These are phyloP conservation scores for Phlogophora meticulosa DNA, from an alignment of 2,888 invertebrate species.

Conservation along the genomic window DNA sequence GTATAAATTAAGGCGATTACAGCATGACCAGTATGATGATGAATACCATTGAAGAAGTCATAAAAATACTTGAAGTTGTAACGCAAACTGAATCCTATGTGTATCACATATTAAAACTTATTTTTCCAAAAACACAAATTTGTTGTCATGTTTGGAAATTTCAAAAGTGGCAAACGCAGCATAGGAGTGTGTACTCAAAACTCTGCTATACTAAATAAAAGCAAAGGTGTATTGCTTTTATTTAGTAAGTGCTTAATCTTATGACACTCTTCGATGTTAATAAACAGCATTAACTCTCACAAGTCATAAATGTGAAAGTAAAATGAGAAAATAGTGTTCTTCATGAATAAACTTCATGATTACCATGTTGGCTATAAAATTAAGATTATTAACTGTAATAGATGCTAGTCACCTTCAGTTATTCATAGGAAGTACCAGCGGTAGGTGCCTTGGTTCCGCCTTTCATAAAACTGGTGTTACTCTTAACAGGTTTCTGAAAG, in stretches of 20 bases:
- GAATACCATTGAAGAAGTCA: no score
- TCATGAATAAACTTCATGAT: constrained; percentile 23
- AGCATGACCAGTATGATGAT: no score
- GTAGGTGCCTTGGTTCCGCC: background rate
- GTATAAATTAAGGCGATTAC: no score
- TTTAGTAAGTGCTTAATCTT: background rate
- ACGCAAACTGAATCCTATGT: no score
- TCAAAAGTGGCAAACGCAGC: no score
- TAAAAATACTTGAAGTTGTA: no score
- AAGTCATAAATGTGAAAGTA: constrained; percentile 31
- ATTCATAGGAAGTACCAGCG: constrained; percentile 34
- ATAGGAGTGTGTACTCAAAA: no score
- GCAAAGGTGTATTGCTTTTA: no score
- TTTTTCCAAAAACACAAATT: no score
- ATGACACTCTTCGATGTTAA: background rate
- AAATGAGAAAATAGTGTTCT: constrained; percentile 34
- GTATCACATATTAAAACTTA: no score
- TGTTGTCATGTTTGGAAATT: no score
- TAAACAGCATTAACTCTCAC: constrained; percentile 18
- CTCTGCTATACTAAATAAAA: no score
- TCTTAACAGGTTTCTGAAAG: background rate
- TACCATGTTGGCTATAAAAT: constrained; percentile 32
- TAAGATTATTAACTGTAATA: constrained; percentile 31
- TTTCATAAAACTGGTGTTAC: constrained; percentile 11
- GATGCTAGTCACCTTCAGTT: constrained; percentile 16